Conservation (phyloP, 2,888 invertebrate genomes). For the Ditylenchus weischeri region DNA sequence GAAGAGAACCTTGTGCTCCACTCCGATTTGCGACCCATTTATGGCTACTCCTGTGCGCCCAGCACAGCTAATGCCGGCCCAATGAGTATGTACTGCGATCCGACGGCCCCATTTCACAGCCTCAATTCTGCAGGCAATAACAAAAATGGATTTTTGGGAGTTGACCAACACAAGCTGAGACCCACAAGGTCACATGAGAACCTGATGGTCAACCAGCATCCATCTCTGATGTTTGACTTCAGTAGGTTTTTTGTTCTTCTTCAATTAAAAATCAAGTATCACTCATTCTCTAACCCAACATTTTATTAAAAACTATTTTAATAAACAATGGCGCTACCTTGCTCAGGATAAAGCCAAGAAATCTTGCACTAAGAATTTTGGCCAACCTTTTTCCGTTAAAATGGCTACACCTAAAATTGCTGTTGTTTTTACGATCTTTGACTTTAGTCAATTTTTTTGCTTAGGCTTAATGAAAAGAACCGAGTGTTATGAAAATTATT, state of each 20-base stretch:
- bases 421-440: no score
- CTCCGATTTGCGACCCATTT: neutral
- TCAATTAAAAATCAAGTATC: no score
- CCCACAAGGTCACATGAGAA: slow-evolving; percentile 53
- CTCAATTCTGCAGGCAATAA: slow-evolving; percentile 1
- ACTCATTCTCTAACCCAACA: no score
- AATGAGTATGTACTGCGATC: slow-evolving; percentile 10
- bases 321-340: no score
- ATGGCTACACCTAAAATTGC: no score
- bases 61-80: neutral
- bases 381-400: no score
- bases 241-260: slow-evolving; percentile 36
- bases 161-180: slow-evolving; percentile 1
- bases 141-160: neutral
- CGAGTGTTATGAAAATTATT: no score
- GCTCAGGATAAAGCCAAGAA: no score
- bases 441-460: no score
- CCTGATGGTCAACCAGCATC: slow-evolving; percentile 42
- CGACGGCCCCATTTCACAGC: neutral
- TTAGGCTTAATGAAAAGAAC: no score
- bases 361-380: no score
- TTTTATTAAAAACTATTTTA: no score
- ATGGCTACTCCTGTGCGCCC: neutral
- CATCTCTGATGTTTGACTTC: slow-evolving; percentile 55
- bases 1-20: slow-evolving; percentile 22